phyloP scores from a whole-genome alignment of 1,140 invertebrate species.

The Drosophila bocki region DNA sequence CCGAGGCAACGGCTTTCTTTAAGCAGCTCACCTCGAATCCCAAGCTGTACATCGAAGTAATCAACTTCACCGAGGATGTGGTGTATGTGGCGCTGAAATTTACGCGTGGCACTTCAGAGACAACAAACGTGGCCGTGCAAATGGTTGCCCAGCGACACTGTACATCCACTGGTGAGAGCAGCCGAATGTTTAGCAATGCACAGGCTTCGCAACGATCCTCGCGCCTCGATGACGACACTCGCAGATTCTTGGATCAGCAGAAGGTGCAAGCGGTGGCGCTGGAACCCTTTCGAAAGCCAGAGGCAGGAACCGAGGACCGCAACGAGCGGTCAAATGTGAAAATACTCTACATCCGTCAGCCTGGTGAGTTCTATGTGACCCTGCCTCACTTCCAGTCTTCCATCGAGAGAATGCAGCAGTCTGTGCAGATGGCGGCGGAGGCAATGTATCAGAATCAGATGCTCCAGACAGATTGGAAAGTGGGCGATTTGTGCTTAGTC shows the following conservation, averaged over 20 bases:
- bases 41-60: constrained; percentile 51
- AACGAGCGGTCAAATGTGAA: constrained; percentile 21
- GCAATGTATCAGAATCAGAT: not conserved
- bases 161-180: constrained; percentile 58
- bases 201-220: not conserved
- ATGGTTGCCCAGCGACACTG: constrained; percentile 60
- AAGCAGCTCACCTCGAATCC: constrained; percentile 67
- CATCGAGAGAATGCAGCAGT: constrained; percentile 14
- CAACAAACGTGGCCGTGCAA: constrained; percentile 53
- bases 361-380: constrained; percentile 74
- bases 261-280: constrained; percentile 2
- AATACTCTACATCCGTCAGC: constrained; percentile 41
- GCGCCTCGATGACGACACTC: constrained; percentile 20
- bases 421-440: constrained; percentile 31
- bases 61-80: constrained; percentile 2
- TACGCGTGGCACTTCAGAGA: constrained; percentile 27
- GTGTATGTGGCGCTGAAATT: constrained; percentile 53
- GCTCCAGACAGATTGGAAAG: constrained; percentile 18
- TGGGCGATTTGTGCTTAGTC: constrained; percentile 56
- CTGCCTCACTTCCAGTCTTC: constrained; percentile 36
- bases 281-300: not conserved
- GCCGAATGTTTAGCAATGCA: not conserved
- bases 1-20: constrained; percentile 45
- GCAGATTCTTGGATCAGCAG: constrained; percentile 32
- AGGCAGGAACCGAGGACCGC: constrained; percentile 1